These are phyloP conservation scores for Chiroxiphia lanceolata DNA, from an alignment of 2,797 vertebrate genomes.

Conservation along the genomic window DNA sequence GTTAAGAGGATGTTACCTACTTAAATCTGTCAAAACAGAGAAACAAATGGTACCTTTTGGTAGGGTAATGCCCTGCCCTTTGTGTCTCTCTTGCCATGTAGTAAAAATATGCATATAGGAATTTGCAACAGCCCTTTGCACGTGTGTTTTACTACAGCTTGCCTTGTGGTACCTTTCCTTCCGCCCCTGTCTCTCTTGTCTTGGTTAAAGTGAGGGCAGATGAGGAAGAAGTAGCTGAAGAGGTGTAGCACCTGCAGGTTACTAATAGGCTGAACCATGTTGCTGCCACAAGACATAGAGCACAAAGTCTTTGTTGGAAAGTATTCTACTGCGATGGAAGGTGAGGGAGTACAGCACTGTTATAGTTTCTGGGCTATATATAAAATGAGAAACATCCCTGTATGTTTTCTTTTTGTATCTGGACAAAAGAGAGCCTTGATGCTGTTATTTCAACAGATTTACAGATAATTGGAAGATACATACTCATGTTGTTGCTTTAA, in stretches of 20 bases:
- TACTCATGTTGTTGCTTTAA: not conserved
- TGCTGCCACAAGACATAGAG: not conserved
- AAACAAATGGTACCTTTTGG: not conserved
- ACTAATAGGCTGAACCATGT: not conserved
- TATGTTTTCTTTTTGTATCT: not conserved
- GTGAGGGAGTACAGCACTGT: not conserved
- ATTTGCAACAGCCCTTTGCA: not conserved
- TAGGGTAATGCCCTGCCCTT: not conserved
- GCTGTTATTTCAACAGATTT: not conserved
- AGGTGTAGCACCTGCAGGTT: not conserved
- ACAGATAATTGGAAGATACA: not conserved
- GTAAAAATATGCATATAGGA: not conserved
- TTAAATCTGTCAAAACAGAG: not conserved
- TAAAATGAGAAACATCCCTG: not conserved
- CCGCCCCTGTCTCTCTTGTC: rapidly evolving
- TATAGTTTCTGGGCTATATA: not conserved
- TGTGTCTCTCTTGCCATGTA: not conserved
- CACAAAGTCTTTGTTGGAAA: not conserved
- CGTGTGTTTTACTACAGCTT: not conserved
- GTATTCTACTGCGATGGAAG: not conserved
- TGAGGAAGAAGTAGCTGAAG: not conserved
- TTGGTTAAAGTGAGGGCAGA: not conserved
- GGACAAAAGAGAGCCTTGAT: not conserved
- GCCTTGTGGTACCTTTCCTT: not conserved
- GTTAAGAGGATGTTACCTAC: not conserved